Evolutionary conservation across 2,888 invertebrate genomes (phyloP).

Genomic region (Microchrysa polita): DNA sequence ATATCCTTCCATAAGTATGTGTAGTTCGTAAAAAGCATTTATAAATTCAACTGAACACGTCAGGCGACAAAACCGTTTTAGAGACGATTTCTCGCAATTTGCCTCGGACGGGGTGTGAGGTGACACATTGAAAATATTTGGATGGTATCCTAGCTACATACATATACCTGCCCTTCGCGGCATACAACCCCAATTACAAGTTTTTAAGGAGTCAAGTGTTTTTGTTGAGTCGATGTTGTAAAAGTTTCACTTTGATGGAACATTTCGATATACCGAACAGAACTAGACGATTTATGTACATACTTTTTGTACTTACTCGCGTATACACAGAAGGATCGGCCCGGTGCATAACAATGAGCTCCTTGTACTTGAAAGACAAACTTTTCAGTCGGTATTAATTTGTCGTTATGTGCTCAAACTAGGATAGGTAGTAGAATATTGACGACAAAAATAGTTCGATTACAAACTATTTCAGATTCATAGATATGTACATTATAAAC

Average conservation of each 20-base stretch:
- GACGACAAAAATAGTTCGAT: not conserved
- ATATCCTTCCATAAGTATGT: not conserved
- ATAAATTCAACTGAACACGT: not conserved
- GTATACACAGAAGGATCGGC: too few species aligned
- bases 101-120: conserved; percentile 1
- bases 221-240: conserved; percentile 14
- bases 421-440: not conserved
- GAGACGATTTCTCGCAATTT: not conserved
- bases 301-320: too few species aligned
- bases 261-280: not conserved
- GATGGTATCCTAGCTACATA: conserved; percentile 38
- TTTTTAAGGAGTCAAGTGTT: not conserved
- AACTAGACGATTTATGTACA: not conserved
- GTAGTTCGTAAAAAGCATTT: conserved; percentile 11
- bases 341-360: not conserved
- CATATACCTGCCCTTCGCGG: conserved; percentile 17
- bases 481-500: not conserved
- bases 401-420: too few species aligned
- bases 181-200: not conserved
- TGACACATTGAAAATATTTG: conserved; percentile 32
- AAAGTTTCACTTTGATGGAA: not conserved
- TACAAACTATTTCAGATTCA: not conserved
- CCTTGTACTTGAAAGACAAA: not conserved
- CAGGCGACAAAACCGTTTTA: conserved; percentile 12
- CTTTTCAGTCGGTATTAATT: not conserved